Evolutionary conservation across 1,140 invertebrate genomes (phyloP), one percentile per base, ranked within the genome.

Genomic region (Thereuonema tuberculata): DNA sequence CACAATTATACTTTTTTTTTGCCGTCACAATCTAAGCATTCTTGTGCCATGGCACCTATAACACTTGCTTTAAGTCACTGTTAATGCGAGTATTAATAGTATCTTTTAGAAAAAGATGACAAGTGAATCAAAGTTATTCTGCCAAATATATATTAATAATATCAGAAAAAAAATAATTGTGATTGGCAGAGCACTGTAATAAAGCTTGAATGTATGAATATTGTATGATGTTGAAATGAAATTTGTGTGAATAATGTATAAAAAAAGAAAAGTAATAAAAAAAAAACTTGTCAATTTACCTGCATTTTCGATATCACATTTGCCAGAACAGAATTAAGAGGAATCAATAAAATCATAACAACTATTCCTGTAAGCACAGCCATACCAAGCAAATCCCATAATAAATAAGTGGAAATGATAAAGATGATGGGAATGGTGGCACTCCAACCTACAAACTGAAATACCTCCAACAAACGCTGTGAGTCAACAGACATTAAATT

Each of bases 351-450:
- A 17, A 50, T 20, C 17, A 50, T 17, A 9, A 50, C 21, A 5
- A 24, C 17, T 5, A 50, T 9, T 21, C 76, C 76, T 49, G 75
- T 68, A 24, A 78, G 63, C 25, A 74, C 68, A 2, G 76, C 65
- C 5, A 67, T 65, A 1, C 76, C 77, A 14, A 73, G 61, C 17
- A 62, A 52, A 20, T 62, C 43, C 62, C 68, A 74, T 5, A 74
- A 64, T 46, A 72, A 66, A 25, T 58, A 66, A 12, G 64, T 28
- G 9, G 61, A 56, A 3, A 66, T 24, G 23, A 63, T 28, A 2
- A 66, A 67, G 50, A 68, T 59, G 14, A 66, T 47, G 1, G 65
- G 65, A 24, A 26, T 31, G 17, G 65, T 62, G 62, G 62, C 67
- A n/a, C 67, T 43, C 29, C 65, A 47, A 56, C 65, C 46, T 15